Evolutionary conservation across 2,113 vertebrate genomes (phyloP).

Genomic region (Hepsetus odoe): DNA sequence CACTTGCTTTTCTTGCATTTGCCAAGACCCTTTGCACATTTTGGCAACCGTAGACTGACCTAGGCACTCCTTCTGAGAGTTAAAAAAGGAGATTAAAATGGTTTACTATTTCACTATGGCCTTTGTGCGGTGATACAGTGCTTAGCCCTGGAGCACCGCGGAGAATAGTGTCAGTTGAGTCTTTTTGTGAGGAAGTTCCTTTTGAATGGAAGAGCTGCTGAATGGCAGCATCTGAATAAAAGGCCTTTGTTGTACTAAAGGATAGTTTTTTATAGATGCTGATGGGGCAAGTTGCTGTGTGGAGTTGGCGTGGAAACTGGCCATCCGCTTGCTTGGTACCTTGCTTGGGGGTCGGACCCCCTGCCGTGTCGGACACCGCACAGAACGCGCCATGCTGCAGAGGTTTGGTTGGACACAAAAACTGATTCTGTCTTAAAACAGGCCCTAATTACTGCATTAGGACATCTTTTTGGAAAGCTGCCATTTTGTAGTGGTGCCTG

Average conservation of each 20-base stretch:
- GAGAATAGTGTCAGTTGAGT: conserved; percentile 45
- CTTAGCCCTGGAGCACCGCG: conserved; percentile 14
- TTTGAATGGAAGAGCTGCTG: conserved; percentile 49
- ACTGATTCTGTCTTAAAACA: not conserved
- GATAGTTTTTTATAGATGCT: conserved; percentile 55
- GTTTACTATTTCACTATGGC: conserved; percentile 17
- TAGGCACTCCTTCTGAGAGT: conserved; percentile 7
- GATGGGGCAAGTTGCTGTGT: conserved; percentile 43
- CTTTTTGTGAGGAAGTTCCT: conserved; percentile 53
- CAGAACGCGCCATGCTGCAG: not conserved
- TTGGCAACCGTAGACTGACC: not conserved
- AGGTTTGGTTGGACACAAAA: not conserved
- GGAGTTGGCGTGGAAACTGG: conserved; percentile 42
- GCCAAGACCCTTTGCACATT: not conserved
- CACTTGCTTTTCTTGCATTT: not conserved
- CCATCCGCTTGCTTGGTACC: conserved; percentile 21
- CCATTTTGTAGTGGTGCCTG: not conserved
- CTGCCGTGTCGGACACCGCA: not conserved
- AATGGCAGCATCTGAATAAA: conserved; percentile 52
- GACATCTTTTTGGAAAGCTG: not conserved
- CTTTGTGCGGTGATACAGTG: conserved; percentile 39
- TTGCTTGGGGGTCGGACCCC: not conserved
- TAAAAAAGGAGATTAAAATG: conserved; percentile 24
- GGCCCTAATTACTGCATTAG: not conserved
- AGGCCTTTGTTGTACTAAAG: conserved; percentile 50